phyloP scores from a whole-genome alignment of 2,888 invertebrate species.

The Chesias legatella region DNA sequence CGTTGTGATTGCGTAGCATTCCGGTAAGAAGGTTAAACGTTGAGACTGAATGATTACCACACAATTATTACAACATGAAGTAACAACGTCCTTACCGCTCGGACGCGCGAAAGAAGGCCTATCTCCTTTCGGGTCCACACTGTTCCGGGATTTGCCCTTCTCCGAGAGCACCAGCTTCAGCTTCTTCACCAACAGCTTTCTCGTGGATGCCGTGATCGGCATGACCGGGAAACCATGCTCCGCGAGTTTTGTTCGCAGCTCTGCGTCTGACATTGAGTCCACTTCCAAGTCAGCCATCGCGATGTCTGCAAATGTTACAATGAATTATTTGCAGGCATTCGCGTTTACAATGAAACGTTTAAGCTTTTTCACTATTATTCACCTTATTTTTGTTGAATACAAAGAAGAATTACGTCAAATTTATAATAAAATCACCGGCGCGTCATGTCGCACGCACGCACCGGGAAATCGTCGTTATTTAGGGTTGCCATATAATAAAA shows the following conservation, averaged over 20 bases:
- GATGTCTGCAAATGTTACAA: conserved; percentile 83
- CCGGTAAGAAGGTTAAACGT: no score
- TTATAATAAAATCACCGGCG: conserved; percentile 75
- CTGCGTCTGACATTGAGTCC: conserved; percentile 85
- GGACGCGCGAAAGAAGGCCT: conserved; percentile 51
- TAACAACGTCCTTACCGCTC: conserved; percentile 11
- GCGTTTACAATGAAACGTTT: conserved; percentile 15
- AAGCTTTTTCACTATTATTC: conserved; percentile 28
- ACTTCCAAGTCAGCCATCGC: conserved; percentile 83
- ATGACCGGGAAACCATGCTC: conserved; percentile 89
- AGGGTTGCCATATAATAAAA: conserved; percentile 45
- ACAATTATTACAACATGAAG: no score
- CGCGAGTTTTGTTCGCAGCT: conserved; percentile 85
- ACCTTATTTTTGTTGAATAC: conserved; percentile 59
- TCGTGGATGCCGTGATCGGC: conserved; percentile 91
- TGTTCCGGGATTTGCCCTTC: conserved; percentile 74
- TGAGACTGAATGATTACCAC: no score
- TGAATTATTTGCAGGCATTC: conserved; percentile 46
- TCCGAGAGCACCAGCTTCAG: conserved; percentile 85
- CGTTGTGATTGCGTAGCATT: no score
- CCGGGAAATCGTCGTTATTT: conserved; percentile 64
- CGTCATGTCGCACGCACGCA: conserved; percentile 74
- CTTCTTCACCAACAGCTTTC: conserved; percentile 88
- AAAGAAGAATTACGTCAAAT: conserved; percentile 73
- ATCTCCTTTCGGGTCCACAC: conserved; percentile 64